These are phyloP conservation scores for Watsonalla cultraria DNA, from an alignment of 2,888 invertebrate genomes.

Conservation along the genomic window DNA sequence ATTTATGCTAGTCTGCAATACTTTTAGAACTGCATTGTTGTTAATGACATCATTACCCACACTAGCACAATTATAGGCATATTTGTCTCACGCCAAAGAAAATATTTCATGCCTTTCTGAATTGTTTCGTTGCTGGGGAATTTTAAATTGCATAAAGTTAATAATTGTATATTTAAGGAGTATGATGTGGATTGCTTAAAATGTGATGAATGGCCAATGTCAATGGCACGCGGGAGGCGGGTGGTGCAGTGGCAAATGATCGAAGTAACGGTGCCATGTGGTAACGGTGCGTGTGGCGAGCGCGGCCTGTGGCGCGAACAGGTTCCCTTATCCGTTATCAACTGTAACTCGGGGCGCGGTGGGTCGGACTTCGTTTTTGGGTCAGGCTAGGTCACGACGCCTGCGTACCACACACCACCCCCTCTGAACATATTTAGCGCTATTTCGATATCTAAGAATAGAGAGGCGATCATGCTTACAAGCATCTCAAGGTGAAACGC, in stretches of 20 bases:
- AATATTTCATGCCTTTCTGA: no score
- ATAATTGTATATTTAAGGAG: conserved; percentile 7
- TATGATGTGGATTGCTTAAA: conserved; percentile 1
- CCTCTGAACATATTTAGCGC: conserved; percentile 51
- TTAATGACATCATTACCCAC: no score
- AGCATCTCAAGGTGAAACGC: conserved; percentile 71
- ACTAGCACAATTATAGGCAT: no score
- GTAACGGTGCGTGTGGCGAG: conserved; percentile 35
- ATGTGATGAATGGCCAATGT: conserved; percentile 17
- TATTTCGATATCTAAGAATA: conserved; percentile 66
- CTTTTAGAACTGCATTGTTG: conserved; percentile 1
- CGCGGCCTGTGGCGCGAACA: conserved; percentile 47
- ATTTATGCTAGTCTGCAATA: conserved; percentile 31
- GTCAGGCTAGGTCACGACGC: conserved; percentile 76
- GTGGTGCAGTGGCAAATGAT: conserved; percentile 27
- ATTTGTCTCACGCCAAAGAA: no score
- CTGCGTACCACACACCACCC: conserved; percentile 59
- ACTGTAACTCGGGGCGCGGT: conserved; percentile 59
- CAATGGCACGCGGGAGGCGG: conserved; percentile 18
- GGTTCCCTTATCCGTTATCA: conserved; percentile 69
- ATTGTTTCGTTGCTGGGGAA: no score
- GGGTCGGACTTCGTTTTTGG: conserved; percentile 67
- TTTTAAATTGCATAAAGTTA: no score
- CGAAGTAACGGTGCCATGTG: conserved; percentile 50
- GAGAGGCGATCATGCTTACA: conserved; percentile 60